phyloP scores from a whole-genome alignment of 2,113 vertebrate species.

The Cyanoramphus novaezelandiae region DNA sequence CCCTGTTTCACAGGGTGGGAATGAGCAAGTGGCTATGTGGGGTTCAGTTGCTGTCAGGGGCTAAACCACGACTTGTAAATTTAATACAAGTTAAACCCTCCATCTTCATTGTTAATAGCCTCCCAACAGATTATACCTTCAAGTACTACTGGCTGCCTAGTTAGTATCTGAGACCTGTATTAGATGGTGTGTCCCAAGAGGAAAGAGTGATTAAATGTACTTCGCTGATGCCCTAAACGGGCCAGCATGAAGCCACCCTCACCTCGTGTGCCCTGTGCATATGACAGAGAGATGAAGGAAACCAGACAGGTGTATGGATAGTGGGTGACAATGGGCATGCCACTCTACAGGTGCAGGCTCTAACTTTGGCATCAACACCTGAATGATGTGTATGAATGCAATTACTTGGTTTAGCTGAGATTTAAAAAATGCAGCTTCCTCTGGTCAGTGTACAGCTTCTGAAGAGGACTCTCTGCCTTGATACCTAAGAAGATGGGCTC shows the following conservation, averaged over 20 bases:
- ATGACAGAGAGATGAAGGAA: background rate
- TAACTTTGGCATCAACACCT: background rate
- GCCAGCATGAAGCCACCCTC: background rate
- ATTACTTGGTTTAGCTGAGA: background rate
- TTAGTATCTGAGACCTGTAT: background rate
- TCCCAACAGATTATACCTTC: background rate
- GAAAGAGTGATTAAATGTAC: background rate
- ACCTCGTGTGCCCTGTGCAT: fast-evolving
- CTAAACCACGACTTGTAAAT: background rate
- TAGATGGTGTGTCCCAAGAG: background rate
- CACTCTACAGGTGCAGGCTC: background rate
- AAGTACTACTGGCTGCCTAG: background rate
- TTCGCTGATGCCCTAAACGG: background rate
- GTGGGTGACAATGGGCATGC: background rate
- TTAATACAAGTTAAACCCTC: background rate
- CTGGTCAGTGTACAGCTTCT: background rate
- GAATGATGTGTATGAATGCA: fast-evolving
- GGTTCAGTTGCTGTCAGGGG: background rate
- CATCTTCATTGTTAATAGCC: background rate
- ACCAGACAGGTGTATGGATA: background rate
- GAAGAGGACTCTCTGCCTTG: background rate
- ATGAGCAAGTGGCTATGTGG: background rate
- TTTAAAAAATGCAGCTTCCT: background rate
- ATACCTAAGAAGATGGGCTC: background rate
- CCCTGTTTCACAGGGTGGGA: too few relatives aligned